phyloP scores from a whole-genome alignment of 2,797 vertebrate genomes.

The Halcyon chelicuti region DNA sequence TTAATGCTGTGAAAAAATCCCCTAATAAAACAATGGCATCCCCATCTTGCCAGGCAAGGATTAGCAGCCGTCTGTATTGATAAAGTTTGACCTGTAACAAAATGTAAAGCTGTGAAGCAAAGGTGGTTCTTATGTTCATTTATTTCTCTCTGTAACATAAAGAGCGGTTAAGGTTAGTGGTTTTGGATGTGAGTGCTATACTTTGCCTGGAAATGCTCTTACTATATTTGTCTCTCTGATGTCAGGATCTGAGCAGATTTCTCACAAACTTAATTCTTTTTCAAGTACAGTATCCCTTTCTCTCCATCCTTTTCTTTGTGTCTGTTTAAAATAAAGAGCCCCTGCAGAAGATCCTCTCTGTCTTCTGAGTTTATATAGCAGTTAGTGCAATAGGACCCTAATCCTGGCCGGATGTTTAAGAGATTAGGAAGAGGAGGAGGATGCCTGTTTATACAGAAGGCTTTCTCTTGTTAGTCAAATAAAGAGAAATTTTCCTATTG shows the following conservation, averaged over 20 bases:
- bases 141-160: not conserved
- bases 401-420: slow-evolving; percentile 69
- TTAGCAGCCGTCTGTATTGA: not conserved
- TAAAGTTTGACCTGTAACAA: not conserved
- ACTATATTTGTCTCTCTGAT: not conserved
- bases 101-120: not conserved
- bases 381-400: slow-evolving; percentile 51
- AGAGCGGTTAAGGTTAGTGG: not conserved
- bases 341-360: slow-evolving; percentile 37
- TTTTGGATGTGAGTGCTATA: not conserved
- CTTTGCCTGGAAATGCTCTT: not conserved
- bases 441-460: slow-evolving; percentile 68
- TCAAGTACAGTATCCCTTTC: not conserved
- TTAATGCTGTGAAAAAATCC: not conserved
- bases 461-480: slow-evolving; percentile 65
- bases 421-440: slow-evolving; percentile 62
- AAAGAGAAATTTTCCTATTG: slow-evolving; percentile 65
- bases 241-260: not conserved
- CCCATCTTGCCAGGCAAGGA: not conserved
- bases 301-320: not conserved
- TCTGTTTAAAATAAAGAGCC: slow-evolving; percentile 14
- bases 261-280: not conserved
- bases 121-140: not conserved
- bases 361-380: slow-evolving; percentile 59
- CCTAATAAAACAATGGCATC: not conserved